Percentiles rank a stretch among this genome's conserved stretches.
Conservation (phyloP, 2,888 invertebrate genomes). For the Agrochola circellaris region DNA sequence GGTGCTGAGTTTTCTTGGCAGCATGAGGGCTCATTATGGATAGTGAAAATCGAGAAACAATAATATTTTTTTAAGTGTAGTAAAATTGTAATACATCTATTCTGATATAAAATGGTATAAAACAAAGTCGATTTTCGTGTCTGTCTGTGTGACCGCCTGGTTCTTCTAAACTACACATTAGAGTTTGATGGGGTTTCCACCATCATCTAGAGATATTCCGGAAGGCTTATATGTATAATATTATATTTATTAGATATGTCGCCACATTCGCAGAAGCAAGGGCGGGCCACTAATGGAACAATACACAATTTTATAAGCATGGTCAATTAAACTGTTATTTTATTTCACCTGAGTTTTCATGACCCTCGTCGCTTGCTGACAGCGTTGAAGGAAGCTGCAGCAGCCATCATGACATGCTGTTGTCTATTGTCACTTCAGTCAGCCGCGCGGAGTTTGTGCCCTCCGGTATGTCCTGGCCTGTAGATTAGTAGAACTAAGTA, state of each 20-base stretch:
- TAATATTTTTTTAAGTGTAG: neutral
- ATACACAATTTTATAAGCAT: neutral
- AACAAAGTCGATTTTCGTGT: neutral
- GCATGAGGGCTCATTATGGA: neutral
- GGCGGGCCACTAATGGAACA: neutral
- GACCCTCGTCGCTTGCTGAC: neutral
- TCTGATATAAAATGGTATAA: neutral
- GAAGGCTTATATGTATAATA: no score
- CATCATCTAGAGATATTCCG: neutral
- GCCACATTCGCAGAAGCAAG: neutral
- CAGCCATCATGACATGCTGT: neutral
- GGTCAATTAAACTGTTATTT: neutral
- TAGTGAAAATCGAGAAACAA: neutral
- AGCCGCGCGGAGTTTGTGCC: no score
- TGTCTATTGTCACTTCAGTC: neutral
- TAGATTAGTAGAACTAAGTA: no score
- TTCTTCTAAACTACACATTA: neutral
- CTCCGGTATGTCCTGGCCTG: no score
- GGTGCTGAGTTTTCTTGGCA: constrained; percentile 35
- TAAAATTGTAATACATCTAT: neutral
- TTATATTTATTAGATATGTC: neutral
- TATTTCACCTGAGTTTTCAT: neutral
- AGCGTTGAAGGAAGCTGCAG: neutral
- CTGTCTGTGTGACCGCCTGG: neutral
- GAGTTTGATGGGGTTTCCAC: neutral